A percentile compares a stretch with the other conserved stretches of the same genome.
phyloP scores from a whole-genome alignment of 2,888 invertebrate species.

The Calameuta pallipes region DNA sequence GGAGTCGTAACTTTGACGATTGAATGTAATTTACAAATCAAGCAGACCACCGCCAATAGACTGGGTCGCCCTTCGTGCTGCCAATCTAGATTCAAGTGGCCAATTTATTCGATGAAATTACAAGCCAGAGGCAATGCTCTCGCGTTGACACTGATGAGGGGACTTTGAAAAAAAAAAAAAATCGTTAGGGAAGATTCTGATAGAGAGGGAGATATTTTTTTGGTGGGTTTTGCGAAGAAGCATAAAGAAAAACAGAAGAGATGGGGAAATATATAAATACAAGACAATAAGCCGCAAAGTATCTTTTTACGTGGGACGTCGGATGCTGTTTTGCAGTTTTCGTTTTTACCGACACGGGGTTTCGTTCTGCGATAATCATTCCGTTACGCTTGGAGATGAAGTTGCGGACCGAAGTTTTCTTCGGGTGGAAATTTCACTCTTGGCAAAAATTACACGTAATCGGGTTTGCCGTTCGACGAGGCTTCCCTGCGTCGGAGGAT shows the following conservation, averaged over 20 bases:
- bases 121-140: neutral
- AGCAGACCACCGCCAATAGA: neutral
- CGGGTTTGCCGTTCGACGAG: neutral
- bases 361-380: neutral
- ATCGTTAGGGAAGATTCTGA: neutral
- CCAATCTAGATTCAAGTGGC: neutral
- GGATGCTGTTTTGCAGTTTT: neutral
- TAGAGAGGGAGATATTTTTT: neutral
- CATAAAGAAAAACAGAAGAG: fast-evolving
- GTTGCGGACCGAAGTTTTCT: neutral
- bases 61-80: neutral
- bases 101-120: neutral
- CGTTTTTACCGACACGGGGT: neutral
- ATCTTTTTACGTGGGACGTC: neutral
- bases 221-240: neutral
- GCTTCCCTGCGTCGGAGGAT: neutral
- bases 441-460: neutral
- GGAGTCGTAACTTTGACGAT: neutral
- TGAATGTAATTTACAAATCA: neutral
- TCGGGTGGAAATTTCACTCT: neutral
- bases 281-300: neutral
- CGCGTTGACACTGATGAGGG: neutral
- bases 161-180: neutral
- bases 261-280: neutral
- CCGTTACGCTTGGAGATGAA: neutral